These are phyloP conservation scores for Pterocles orientalis DNA, from an alignment of 2,113 vertebrate species.

Conservation along the genomic window DNA sequence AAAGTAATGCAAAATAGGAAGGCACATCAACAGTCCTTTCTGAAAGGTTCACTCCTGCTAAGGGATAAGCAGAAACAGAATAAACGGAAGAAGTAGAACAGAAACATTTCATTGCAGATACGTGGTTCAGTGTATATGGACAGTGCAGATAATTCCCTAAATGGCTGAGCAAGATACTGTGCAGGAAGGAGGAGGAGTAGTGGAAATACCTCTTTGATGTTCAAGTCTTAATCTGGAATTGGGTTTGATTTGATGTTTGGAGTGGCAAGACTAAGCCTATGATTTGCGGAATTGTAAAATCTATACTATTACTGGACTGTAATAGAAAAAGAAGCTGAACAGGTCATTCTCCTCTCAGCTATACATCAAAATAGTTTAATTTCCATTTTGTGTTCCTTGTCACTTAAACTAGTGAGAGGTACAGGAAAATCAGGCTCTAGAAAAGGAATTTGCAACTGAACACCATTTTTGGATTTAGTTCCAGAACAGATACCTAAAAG, in stretches of 20 bases:
- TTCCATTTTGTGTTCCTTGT: neutral
- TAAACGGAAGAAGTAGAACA: neutral
- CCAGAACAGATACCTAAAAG: neutral
- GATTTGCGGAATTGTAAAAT: conserved; percentile 27
- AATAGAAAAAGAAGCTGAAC: neutral
- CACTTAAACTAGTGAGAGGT: neutral
- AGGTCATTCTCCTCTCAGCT: neutral
- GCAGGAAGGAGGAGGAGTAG: neutral
- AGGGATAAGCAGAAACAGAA: neutral
- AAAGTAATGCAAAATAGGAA: neutral
- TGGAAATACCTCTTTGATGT: neutral
- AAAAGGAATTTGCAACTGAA: neutral
- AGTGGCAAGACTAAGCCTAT: neutral
- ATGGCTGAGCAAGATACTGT: neutral
- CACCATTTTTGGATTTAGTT: neutral
- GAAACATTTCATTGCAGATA: neutral
- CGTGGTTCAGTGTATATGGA: neutral
- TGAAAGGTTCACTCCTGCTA: neutral
- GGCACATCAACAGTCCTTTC: neutral
- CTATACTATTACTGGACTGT: neutral
- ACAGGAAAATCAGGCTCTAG: neutral
- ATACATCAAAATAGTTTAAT: neutral
- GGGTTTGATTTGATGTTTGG: conserved; percentile 3
- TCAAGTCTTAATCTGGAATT: neutral
- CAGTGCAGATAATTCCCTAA: neutral